These are phyloP conservation scores for Eulemur coronatus DNA, from an alignment of 2,797 vertebrate genomes.

Conservation along the genomic window DNA sequence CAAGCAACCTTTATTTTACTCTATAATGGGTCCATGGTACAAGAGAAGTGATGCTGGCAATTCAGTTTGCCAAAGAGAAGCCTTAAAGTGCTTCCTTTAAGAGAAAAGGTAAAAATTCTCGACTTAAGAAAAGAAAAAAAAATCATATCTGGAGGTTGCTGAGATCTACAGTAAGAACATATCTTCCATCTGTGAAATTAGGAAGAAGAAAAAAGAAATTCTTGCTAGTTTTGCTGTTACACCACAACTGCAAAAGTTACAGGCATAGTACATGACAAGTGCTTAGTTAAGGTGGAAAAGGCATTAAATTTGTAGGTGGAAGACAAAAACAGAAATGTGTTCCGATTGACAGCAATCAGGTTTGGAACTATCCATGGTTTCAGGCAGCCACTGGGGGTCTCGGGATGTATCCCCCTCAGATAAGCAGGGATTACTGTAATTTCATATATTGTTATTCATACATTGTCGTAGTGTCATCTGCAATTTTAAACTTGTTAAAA, in stretches of 20 bases:
- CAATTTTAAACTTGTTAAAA: neutral
- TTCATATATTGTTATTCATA: neutral
- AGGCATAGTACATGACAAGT: neutral
- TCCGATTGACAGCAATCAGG: neutral
- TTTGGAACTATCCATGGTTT: neutral
- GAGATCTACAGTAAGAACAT: neutral
- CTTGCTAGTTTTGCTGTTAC: neutral
- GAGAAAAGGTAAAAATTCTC: neutral
- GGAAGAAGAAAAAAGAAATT: neutral
- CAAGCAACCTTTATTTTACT: neutral
- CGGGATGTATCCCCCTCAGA: no score
- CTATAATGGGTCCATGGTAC: neutral
- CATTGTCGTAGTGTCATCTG: accelerated
- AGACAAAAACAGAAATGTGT: neutral
- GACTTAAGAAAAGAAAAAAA: neutral
- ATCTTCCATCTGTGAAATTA: neutral
- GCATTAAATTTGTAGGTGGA: neutral
- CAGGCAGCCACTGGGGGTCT: no score
- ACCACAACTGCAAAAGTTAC: neutral
- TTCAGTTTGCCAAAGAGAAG: neutral
- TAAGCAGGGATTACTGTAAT: neutral
- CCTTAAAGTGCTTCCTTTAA: neutral
- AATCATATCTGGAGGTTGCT: neutral
- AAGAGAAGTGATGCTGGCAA: neutral
- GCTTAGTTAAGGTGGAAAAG: neutral